Conservation (phyloP, 2,797 vertebrate species). For the Helostoma temminkii region DNA sequence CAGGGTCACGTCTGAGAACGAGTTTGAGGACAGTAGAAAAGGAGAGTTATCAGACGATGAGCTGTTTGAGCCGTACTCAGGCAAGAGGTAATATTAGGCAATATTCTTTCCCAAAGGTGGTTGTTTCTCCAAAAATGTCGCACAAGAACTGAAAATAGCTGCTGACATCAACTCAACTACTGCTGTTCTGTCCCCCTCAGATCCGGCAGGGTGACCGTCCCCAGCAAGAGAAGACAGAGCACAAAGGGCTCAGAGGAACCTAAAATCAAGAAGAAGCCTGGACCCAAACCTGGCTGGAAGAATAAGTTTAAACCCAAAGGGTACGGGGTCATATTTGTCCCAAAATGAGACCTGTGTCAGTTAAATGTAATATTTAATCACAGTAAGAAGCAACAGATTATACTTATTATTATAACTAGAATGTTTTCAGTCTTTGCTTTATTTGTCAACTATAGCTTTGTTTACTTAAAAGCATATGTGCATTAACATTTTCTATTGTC, state of each 20-base stretch:
- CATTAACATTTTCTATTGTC: slow-evolving; percentile 21
- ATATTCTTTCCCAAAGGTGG: background rate
- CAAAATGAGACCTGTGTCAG: background rate
- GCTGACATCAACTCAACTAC: background rate
- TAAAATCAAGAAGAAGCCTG: slow-evolving; percentile 92
- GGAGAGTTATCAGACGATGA: slow-evolving; percentile 84
- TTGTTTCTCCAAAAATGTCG: background rate
- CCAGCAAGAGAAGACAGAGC: slow-evolving; percentile 83
- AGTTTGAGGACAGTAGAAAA: slow-evolving; percentile 79
- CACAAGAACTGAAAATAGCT: background rate
- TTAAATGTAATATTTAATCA: background rate
- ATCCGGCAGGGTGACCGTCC: slow-evolving; percentile 56
- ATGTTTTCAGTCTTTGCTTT: too few relatives aligned
- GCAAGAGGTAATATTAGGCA: slow-evolving; percentile 92
- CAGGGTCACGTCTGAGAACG: slow-evolving; percentile 87
- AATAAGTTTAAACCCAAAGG: slow-evolving; percentile 92
- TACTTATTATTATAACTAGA: too few relatives aligned
- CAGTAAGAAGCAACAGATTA: background rate
- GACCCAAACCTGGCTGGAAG: slow-evolving; percentile 98
- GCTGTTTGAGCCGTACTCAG: slow-evolving; percentile 84
- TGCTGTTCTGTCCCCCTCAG: slow-evolving; percentile 7
- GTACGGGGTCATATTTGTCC: slow-evolving; percentile 64
- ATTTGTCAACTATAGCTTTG: background rate
- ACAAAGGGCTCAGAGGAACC: slow-evolving; percentile 82
- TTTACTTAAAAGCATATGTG: background rate